A percentile compares a stretch with the other conserved stretches of the same genome.
Conservation (phyloP, 1,140 invertebrate genomes). For the Pseudomyrmex cubaensis region DNA sequence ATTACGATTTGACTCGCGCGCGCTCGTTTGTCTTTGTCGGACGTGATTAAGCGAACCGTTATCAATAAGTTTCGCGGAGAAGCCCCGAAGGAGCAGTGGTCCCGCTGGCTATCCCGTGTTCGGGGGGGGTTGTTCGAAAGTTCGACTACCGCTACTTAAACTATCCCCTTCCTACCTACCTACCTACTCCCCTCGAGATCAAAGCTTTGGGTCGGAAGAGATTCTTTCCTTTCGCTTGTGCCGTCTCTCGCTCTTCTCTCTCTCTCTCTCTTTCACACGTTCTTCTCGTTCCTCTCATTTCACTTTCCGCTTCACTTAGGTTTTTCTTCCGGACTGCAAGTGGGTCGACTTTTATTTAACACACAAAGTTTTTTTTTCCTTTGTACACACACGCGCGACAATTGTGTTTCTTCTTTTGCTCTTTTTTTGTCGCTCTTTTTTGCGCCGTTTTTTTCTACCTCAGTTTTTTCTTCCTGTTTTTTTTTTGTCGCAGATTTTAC, state of each 20-base stretch:
- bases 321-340: not conserved
- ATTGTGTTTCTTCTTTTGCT: not conserved
- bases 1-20: conserved; percentile 51
- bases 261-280: not conserved
- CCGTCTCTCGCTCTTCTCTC: not conserved
- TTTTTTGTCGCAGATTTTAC: not conserved
- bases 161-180: not conserved
- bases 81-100: conserved; percentile 8
- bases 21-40: conserved; percentile 53
- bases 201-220: conserved; percentile 1
- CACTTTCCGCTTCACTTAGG: not conserved
- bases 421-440: not conserved
- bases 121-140: conserved; percentile 32
- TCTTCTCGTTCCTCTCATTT: not conserved
- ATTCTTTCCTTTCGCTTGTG: not conserved
- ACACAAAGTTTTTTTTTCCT: not conserved
- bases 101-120: not conserved
- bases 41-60: conserved; percentile 45
- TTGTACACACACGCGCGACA: not conserved
- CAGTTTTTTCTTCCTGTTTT: not conserved
- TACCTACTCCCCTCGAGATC: not conserved
- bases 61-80: conserved; percentile 47
- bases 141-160: conserved; percentile 41
- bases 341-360: not conserved
- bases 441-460: not conserved